Evolutionary conservation across 2,888 invertebrate genomes (phyloP).

Genomic region (Metopia argyrocephala): DNA sequence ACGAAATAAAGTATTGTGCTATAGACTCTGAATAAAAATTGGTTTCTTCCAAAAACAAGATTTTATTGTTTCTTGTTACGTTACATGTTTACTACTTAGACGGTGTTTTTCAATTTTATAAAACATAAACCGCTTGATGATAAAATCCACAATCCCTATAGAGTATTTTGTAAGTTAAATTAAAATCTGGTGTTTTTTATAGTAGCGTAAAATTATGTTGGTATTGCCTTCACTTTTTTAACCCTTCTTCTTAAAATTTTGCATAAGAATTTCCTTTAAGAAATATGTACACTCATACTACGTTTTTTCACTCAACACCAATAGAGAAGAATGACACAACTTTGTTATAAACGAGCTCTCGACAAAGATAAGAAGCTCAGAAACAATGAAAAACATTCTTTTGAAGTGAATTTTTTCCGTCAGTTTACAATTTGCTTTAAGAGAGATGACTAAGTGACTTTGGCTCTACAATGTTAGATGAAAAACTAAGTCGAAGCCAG

Average conservation of each 20-base stretch:
- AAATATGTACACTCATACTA: background rate
- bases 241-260: background rate
- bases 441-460: conserved; percentile 22
- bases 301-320: conserved; percentile 2
- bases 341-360: conserved; percentile 42
- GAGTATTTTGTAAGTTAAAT: no score
- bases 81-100: no score
- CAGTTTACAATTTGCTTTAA: conserved; percentile 36
- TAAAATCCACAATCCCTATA: no score
- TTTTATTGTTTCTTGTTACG: no score
- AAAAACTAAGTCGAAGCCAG: conserved; percentile 45
- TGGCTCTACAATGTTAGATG: conserved; percentile 47
- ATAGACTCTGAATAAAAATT: no score
- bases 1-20: no score
- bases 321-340: conserved; percentile 49
- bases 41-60: no score
- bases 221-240: background rate
- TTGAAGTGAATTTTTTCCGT: conserved; percentile 49
- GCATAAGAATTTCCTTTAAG: conserved; percentile 16
- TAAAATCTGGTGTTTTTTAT: no score
- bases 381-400: conserved; percentile 37
- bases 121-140: no score
- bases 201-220: no score
- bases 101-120: no score
- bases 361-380: conserved; percentile 1